Percentiles rank a stretch among this genome's conserved stretches.
phyloP scores from a whole-genome alignment of 2,888 invertebrate species.

The Caenorhabditis becei region DNA sequence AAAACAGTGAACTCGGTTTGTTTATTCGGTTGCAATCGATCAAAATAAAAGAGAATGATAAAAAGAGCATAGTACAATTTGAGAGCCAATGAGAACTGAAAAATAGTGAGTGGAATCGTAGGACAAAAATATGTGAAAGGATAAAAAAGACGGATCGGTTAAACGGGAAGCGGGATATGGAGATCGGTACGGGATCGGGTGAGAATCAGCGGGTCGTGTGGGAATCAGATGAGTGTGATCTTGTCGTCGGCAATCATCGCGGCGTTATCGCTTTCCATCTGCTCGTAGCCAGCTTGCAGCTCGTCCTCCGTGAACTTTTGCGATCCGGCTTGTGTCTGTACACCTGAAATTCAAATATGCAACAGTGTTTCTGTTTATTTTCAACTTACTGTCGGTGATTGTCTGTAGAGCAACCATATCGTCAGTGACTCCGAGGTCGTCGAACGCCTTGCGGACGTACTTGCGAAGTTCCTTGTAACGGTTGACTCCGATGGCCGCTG shows the following conservation, averaged over 20 bases:
- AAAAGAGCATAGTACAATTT: conserved; percentile 36
- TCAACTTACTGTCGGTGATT: conserved; percentile 63
- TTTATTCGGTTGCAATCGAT: conserved; percentile 28
- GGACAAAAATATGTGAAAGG: background rate
- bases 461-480: conserved; percentile 72
- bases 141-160: conserved; percentile 18
- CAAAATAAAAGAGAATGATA: conserved; percentile 23
- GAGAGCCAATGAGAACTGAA: conserved; percentile 2
- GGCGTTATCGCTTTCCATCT: conserved; percentile 76
- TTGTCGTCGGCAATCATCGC: conserved; percentile 76
- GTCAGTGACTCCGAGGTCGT: conserved; percentile 67
- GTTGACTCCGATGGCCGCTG: conserved; percentile 75
- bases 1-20: conserved; percentile 35
- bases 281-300: conserved; percentile 76
- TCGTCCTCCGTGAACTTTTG: conserved; percentile 74
- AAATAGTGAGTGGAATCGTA: conserved; percentile 22
- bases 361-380: background rate
- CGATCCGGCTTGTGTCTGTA: conserved; percentile 71
- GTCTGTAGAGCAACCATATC: conserved; percentile 69
- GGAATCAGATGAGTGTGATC: conserved; percentile 70
- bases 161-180: conserved; percentile 7
- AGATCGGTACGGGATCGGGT: conserved; percentile 43
- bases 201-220: background rate
- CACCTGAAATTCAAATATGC: too few species aligned
- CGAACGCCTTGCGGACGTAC: conserved; percentile 76